Evolutionary conservation across 2,113 vertebrate species (phyloP).

Genomic region (Erythrocercus mccallii): DNA sequence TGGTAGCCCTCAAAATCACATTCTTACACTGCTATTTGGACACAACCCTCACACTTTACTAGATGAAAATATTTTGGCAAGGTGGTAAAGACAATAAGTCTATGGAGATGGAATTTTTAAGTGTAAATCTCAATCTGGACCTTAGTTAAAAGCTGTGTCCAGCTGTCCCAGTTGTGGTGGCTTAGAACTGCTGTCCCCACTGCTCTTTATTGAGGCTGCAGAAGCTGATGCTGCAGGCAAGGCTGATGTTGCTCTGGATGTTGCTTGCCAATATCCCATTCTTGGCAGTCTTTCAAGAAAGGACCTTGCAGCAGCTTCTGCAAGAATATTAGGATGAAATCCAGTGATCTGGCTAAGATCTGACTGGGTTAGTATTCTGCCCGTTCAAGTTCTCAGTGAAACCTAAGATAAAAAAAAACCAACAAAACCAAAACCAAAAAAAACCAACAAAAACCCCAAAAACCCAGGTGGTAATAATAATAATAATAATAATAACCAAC

Average conservation of each 20-base stretch:
- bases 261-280: neutral
- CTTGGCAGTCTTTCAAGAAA: neutral
- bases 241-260: neutral
- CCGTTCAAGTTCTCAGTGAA: neutral
- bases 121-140: neutral
- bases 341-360: neutral
- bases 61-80: neutral
- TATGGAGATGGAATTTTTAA: neutral
- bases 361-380: neutral
- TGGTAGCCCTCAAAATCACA: neutral
- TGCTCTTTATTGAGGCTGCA: neutral
- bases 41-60: neutral
- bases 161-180: neutral
- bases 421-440: neutral
- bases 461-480: no score
- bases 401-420: neutral
- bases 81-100: neutral
- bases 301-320: neutral
- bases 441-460: no score
- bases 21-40: neutral
- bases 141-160: neutral
- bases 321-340: neutral
- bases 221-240: rapidly evolving
- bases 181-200: neutral
- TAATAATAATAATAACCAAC: no score